Conservation (phyloP, 2,888 invertebrate genomes). For the Tipula helvola region DNA sequence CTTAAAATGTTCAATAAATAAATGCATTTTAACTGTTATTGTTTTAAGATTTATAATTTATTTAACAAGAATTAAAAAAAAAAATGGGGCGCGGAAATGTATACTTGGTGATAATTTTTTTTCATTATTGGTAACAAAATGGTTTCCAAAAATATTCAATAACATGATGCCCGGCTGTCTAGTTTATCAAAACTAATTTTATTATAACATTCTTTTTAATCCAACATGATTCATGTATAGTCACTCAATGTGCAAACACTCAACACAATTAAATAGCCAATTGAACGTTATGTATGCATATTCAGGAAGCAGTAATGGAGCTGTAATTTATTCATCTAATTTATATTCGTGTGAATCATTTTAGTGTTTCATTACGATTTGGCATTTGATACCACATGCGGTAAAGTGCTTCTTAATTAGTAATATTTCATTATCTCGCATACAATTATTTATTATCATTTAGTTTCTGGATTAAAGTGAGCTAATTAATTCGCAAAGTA, state of each 20-base stretch:
- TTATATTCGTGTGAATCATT: not conserved
- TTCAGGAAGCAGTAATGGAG: not conserved
- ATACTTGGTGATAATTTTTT: not conserved
- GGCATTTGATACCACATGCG: not conserved
- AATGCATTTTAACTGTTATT: not conserved
- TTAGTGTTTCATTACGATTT: not conserved
- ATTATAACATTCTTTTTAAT: not conserved
- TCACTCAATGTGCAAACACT: not conserved
- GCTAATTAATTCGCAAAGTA: not conserved
- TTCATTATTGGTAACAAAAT: not conserved
- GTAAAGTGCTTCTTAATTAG: not conserved
- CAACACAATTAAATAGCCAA: not conserved
- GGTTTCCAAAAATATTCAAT: not conserved
- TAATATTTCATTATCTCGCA: not conserved
- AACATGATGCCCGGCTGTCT: not conserved
- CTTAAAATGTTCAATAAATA: not conserved
- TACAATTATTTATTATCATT: too few relatives aligned
- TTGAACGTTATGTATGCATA: not conserved
- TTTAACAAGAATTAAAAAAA: not conserved
- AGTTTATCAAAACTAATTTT: not conserved
- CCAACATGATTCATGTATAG: not conserved
- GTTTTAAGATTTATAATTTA: not conserved
- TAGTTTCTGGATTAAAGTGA: not conserved
- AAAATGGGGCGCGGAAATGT: not conserved
- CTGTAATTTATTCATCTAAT: not conserved